Evolutionary conservation across 2,797 vertebrate genomes (phyloP).

Genomic region (Anomalospiza imberbis): DNA sequence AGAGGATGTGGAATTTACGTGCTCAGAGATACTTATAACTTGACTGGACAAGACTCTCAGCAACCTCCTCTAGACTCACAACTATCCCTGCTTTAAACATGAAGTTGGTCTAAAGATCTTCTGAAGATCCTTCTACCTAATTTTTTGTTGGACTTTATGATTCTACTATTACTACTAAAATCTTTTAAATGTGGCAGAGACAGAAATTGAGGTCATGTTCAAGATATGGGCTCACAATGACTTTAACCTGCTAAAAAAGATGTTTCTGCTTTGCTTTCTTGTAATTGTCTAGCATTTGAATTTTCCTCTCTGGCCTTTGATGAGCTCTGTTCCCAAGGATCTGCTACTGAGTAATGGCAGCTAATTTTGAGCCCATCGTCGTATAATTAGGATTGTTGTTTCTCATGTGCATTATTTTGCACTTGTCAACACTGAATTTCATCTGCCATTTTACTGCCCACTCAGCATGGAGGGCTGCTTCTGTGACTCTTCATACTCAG

Average conservation of each 20-base stretch:
- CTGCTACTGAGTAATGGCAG: background rate
- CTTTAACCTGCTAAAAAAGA: background rate
- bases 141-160: background rate
- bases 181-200: background rate
- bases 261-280: background rate
- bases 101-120: background rate
- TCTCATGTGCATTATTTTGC: background rate
- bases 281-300: background rate
- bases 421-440: constrained; percentile 29
- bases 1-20: background rate
- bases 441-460: constrained; percentile 31
- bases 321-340: background rate
- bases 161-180: background rate
- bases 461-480: background rate
- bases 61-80: background rate
- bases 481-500: background rate
- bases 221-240: background rate
- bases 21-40: background rate
- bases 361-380: background rate
- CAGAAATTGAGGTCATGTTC: background rate
- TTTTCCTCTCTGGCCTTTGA: background rate
- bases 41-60: background rate
- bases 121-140: background rate
- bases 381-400: background rate
- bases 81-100: background rate